These are phyloP conservation scores for Pipistrellus nathusii DNA, from an alignment of 2,797 vertebrate species.

Conservation along the genomic window DNA sequence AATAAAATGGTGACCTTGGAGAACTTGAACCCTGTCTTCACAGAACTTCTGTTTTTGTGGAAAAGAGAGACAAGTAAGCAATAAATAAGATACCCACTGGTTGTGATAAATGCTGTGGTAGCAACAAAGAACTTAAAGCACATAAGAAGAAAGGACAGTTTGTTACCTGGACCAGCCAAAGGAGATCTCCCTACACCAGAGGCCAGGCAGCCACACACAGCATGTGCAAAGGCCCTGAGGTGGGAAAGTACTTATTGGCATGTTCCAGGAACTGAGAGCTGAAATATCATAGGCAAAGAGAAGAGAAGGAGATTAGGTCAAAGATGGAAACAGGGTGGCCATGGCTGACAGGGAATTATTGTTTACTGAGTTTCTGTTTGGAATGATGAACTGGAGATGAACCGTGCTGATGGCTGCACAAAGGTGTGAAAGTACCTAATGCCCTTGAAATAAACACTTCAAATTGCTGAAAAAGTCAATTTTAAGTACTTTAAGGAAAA, in stretches of 20 bases:
- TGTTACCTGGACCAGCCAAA: neutral
- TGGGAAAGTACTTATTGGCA: neutral
- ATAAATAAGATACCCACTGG: neutral
- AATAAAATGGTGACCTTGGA: neutral
- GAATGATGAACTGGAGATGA: neutral
- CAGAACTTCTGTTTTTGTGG: neutral
- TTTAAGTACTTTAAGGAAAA: neutral
- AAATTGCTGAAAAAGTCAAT: neutral
- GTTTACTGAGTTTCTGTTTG: neutral
- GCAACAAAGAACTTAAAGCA: neutral
- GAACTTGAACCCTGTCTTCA: neutral
- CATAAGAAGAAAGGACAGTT: neutral
- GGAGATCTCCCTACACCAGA: neutral
- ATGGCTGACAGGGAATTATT: neutral
- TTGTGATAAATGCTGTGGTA: neutral
- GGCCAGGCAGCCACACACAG: neutral
- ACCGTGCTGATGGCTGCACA: neutral
- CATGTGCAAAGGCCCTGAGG: constrained; percentile 22
- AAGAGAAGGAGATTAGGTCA: neutral
- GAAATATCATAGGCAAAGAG: neutral
- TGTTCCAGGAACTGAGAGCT: neutral
- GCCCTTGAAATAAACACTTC: neutral
- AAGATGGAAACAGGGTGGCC: neutral
- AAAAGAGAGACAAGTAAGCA: neutral
- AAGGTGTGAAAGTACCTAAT: neutral